These are phyloP conservation scores for Sprattus sprattus DNA, from an alignment of 2,113 vertebrate species.

Conservation along the genomic window DNA sequence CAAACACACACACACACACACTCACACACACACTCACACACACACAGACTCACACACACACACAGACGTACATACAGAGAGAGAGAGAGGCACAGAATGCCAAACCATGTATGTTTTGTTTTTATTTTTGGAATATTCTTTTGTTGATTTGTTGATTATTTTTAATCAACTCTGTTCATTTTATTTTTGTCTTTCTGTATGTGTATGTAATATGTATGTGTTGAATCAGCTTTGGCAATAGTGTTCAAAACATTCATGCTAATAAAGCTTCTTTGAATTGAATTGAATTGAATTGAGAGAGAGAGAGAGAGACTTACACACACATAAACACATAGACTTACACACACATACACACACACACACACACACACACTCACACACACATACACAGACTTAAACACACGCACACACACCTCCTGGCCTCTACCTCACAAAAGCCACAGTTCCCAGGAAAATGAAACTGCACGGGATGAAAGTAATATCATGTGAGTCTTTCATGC, in stretches of 20 bases:
- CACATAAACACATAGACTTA: not conserved
- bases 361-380: not conserved
- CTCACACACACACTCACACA: not conserved
- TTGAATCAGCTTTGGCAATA: too few relatives aligned
- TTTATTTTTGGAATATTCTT: too few relatives aligned
- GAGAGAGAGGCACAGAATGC: too few relatives aligned
- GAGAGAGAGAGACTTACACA: too few relatives aligned
- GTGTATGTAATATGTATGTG: too few relatives aligned
- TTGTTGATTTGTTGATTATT: too few relatives aligned
- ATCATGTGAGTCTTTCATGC: constrained; percentile 18
- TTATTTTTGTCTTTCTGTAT: too few relatives aligned
- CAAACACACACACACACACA: not conserved
- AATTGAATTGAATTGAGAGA: too few relatives aligned
- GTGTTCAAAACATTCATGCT: too few relatives aligned
- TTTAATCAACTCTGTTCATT: too few relatives aligned
- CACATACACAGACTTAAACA: not conserved
- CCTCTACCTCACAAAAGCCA: not conserved
- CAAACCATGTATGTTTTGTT: too few relatives aligned
- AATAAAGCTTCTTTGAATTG: too few relatives aligned
- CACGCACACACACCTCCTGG: not conserved
- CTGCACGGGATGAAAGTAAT: constrained; percentile 13
- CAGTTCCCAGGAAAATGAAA: not conserved
- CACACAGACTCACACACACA: not conserved
- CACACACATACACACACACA: not conserved
- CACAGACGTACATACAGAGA: not conserved